Percentiles rank a stretch among this genome's conserved stretches.
Conservation (phyloP, 2,113 vertebrate genomes). For the Campylorhamphus procurvoides region DNA sequence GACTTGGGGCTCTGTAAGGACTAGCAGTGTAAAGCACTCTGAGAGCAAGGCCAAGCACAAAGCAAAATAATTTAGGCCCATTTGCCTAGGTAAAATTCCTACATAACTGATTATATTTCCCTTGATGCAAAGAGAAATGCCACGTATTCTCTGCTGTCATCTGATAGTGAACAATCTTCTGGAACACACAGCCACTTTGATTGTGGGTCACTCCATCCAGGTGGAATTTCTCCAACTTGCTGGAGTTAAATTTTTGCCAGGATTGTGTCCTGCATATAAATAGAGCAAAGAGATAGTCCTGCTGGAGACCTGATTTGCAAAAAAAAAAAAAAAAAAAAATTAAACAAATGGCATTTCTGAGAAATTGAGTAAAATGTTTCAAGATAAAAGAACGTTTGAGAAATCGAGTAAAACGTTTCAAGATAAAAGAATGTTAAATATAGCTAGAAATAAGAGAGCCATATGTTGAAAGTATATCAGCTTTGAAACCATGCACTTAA, state of each 20-base stretch:
- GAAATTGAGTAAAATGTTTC: slow-evolving; percentile 51
- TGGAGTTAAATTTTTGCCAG: slow-evolving; percentile 25
- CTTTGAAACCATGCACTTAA: slow-evolving; percentile 44
- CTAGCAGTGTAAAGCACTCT: not conserved
- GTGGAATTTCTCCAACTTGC: slow-evolving; percentile 49
- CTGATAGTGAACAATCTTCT: not conserved
- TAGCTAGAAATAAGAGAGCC: slow-evolving; percentile 53
- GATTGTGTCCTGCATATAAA: slow-evolving; percentile 17
- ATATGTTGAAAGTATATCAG: slow-evolving; percentile 21
- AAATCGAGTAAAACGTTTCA: too few relatives aligned
- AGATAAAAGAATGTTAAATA: slow-evolving; percentile 62
- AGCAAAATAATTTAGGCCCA: not conserved
- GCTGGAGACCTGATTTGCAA: not conserved
- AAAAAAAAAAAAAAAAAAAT: not conserved
- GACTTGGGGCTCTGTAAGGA: not conserved
- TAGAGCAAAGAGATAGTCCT: not conserved
- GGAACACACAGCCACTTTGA: not conserved
- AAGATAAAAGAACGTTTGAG: slow-evolving; percentile 57
- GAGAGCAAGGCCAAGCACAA: not conserved
- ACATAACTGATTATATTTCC: not conserved
- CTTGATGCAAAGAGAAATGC: not conserved
- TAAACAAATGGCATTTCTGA: slow-evolving; percentile 44
- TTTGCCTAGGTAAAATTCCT: not conserved
- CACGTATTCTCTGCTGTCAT: not conserved
- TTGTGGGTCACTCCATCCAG: not conserved